phyloP scores from a whole-genome alignment of 2,888 invertebrate species.

The Atethmia centrago region DNA sequence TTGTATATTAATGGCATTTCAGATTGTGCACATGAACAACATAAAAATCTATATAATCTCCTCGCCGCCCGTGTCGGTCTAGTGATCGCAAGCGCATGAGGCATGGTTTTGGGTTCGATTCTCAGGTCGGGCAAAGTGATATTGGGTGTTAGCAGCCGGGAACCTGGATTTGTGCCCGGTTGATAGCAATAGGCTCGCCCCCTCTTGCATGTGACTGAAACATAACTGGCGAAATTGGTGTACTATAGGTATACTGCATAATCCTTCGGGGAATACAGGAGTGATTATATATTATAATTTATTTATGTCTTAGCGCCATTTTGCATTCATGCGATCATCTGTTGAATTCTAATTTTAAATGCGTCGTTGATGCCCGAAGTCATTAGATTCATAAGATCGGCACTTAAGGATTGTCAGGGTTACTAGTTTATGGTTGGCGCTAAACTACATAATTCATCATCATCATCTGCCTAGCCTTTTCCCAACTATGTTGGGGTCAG shows the following conservation, averaged over 20 bases:
- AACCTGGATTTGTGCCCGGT: no score
- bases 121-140: no score
- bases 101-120: not conserved
- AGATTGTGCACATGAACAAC: not conserved
- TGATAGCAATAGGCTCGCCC: not conserved
- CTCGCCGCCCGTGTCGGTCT: not conserved
- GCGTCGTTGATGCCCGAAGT: conserved; percentile 16
- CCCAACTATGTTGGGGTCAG: no score
- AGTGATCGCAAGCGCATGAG: not conserved
- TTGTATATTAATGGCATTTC: conserved; percentile 1
- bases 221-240: no score
- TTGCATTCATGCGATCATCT: conserved; percentile 7
- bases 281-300: not conserved
- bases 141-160: not conserved
- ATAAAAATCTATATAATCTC: not conserved
- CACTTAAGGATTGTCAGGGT: conserved; percentile 23
- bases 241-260: not conserved
- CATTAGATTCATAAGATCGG: conserved; percentile 28
- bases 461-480: no score
- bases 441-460: not conserved
- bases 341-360: conserved; percentile 53
- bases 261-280: not conserved
- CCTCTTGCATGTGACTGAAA: not conserved
- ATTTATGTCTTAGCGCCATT: conserved; percentile 21
- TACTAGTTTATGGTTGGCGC: conserved; percentile 9